Conservation (phyloP, 2,113 vertebrate genomes). For the Dipodomys ordii region DNA sequence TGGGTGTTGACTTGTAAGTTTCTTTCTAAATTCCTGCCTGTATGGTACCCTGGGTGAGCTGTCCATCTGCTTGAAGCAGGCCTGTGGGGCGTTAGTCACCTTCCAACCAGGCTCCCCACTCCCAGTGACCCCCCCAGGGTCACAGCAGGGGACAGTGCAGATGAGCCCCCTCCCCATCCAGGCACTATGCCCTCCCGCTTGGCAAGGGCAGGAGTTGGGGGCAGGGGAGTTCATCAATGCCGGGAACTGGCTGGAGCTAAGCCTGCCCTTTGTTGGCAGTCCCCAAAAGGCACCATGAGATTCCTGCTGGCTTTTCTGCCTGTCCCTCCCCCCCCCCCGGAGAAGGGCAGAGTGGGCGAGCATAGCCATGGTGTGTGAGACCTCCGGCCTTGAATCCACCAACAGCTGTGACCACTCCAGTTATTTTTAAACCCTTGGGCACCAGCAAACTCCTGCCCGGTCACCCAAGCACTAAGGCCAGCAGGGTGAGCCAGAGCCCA, state of each 20-base stretch:
- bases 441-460: background rate
- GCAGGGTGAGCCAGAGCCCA: background rate
- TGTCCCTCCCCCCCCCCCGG: too few relatives aligned
- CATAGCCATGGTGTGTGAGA: background rate
- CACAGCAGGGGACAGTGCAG: background rate
- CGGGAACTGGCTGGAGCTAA: background rate
- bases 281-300: slow-evolving; percentile 14
- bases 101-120: background rate
- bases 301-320: background rate
- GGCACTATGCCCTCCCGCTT: background rate
- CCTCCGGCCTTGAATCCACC: slow-evolving; percentile 80
- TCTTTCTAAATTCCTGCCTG: background rate
- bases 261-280: slow-evolving; percentile 45
- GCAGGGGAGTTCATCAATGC: background rate
- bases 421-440: slow-evolving; percentile 77
- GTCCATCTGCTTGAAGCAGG: background rate
- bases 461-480: background rate
- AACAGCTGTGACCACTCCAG: slow-evolving; percentile 79
- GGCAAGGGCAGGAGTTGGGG: background rate
- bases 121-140: background rate
- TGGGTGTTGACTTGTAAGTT: background rate
- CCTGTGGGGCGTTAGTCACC: background rate
- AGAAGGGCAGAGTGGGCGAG: background rate
- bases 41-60: background rate
- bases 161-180: background rate